Percentiles rank a stretch among this genome's conserved stretches.
These are phyloP conservation scores for Luehdorfia chinensis DNA, from an alignment of 1,140 invertebrate genomes.

Conservation along the genomic window DNA sequence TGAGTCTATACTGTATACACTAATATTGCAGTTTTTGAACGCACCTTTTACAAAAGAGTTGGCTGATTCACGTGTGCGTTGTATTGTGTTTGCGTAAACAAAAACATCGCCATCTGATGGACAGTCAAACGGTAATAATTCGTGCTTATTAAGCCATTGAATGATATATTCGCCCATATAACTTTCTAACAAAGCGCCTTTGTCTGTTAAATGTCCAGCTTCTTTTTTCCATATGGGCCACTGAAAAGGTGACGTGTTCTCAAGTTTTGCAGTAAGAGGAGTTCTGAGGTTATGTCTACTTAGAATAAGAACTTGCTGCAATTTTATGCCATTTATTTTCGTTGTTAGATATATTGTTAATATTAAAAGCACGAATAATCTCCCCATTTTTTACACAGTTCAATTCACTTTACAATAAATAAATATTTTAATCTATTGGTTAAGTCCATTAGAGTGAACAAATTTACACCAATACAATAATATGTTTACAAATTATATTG, in stretches of 20 bases:
- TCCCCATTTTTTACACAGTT: slow-evolving; percentile 2
- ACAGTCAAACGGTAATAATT: slow-evolving; percentile 33
- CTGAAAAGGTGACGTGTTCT: slow-evolving; percentile 36
- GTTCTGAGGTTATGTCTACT: slow-evolving; percentile 59
- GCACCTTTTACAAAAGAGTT: slow-evolving; percentile 45
- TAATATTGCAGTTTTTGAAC: slow-evolving; percentile 47
- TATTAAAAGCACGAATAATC: neutral
- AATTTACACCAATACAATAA: neutral
- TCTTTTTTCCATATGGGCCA: slow-evolving; percentile 57
- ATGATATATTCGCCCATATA: slow-evolving; percentile 54
- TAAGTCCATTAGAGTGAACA: no score
- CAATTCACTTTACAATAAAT: neutral
- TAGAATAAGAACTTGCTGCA: slow-evolving; percentile 56
- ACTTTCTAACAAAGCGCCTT: slow-evolving; percentile 52
- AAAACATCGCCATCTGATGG: slow-evolving; percentile 41
- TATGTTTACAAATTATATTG: no score
- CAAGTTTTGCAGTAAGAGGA: slow-evolving; percentile 46
- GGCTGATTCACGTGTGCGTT: slow-evolving; percentile 51
- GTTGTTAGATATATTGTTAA: neutral
- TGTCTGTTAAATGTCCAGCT: slow-evolving; percentile 53
- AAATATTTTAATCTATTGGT: no score
- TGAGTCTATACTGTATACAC: slow-evolving; percentile 33
- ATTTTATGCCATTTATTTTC: slow-evolving; percentile 9
- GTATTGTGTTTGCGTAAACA: slow-evolving; percentile 50
- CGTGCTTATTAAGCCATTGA: slow-evolving; percentile 37